phyloP scores from a whole-genome alignment of 2,797 vertebrate genomes.

The Oceanodroma leucorhoa region DNA sequence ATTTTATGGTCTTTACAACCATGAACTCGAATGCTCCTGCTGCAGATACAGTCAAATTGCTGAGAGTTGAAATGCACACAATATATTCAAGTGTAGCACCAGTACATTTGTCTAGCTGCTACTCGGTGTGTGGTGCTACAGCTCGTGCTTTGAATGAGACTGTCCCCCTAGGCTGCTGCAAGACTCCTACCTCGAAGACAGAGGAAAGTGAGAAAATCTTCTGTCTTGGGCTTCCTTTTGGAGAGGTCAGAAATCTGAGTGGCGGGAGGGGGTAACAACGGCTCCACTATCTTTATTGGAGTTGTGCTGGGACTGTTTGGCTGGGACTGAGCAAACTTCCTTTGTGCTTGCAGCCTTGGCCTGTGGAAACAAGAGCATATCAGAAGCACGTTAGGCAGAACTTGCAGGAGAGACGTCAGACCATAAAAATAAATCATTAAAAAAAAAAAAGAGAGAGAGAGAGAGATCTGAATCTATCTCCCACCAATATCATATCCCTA shows the following conservation, averaged over 20 bases:
- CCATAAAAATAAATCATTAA: not conserved
- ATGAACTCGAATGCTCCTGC: not conserved
- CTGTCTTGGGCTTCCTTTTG: constrained; percentile 97
- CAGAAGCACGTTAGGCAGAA: constrained; percentile 16
- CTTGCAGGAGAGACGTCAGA: not conserved
- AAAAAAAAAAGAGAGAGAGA: too few species aligned
- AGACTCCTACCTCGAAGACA: constrained; percentile 93
- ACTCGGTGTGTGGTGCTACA: fast-evolving
- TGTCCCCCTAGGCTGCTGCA: not conserved
- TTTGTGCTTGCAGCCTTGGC: constrained; percentile 98
- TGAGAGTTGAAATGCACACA: not conserved
- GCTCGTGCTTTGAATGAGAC: not conserved
- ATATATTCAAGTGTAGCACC: not conserved
- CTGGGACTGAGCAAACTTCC: constrained; percentile 99
- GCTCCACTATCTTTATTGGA: constrained; percentile 93
- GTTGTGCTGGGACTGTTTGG: constrained; percentile 99
- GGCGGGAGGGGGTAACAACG: constrained; percentile 84
- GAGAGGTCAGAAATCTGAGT: constrained; percentile 96
- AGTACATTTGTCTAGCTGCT: not conserved
- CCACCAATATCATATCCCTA: not conserved
- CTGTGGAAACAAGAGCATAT: constrained; percentile 72
- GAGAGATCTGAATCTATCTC: not conserved
- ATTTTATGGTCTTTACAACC: not conserved
- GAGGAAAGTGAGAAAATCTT: constrained; percentile 99
- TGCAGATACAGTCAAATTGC: not conserved